Evolutionary conservation across 2,113 vertebrate genomes (phyloP).

Genomic region (Tapirus terrestris): DNA sequence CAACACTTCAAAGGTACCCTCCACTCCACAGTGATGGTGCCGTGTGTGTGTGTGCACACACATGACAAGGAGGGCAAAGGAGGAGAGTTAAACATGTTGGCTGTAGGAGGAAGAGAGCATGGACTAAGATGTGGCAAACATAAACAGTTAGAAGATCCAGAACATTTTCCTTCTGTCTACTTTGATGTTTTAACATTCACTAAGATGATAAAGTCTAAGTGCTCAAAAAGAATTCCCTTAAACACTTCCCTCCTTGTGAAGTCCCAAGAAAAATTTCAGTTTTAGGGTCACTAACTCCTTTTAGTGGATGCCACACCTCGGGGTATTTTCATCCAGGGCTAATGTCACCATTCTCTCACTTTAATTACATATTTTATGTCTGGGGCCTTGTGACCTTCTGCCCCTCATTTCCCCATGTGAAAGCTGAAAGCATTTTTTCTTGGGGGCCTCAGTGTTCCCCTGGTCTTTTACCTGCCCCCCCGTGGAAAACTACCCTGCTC

Average conservation of each 20-base stretch:
- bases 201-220: background rate
- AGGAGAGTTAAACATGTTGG: background rate
- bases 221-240: background rate
- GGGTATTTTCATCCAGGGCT: background rate
- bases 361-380: background rate
- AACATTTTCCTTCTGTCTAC: background rate
- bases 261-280: background rate
- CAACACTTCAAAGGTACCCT: background rate
- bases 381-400: background rate
- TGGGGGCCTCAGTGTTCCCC: background rate
- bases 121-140: background rate
- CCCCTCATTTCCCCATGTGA: background rate
- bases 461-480: background rate
- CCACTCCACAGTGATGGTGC: background rate
- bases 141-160: background rate
- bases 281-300: background rate
- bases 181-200: background rate
- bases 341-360: background rate
- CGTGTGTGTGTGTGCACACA: fast-evolving
- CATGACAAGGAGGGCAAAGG: background rate
- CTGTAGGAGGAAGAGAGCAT: background rate
- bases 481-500: conserved; percentile 57
- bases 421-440: background rate
- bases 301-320: background rate
- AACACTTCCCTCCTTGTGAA: background rate